Conservation (phyloP, 2,888 invertebrate genomes). For the Lepidocyrtoides sp. region DNA sequence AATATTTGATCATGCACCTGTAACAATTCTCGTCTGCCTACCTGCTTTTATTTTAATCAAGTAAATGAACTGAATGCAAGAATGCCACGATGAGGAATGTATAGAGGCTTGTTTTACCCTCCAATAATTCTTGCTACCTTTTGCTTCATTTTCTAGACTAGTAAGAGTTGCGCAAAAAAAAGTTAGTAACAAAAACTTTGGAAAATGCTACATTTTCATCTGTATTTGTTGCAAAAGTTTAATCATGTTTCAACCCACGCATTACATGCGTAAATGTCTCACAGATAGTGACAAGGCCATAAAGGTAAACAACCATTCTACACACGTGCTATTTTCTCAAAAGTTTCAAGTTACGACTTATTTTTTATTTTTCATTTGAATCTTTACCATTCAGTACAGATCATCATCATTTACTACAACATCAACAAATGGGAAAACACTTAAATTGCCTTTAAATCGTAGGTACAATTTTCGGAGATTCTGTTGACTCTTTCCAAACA, state of each 20-base stretch:
- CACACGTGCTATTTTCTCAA: background rate
- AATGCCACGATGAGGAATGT: background rate
- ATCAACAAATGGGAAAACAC: conserved; percentile 22
- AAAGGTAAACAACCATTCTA: background rate
- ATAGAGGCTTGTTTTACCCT: background rate
- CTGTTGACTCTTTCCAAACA: conserved; percentile 68
- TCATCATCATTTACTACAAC: background rate
- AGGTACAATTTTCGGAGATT: conserved; percentile 1
- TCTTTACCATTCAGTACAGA: too few species aligned
- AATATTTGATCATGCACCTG: conserved; percentile 26
- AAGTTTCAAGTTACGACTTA: background rate
- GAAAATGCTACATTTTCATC: background rate
- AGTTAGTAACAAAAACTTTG: too few species aligned
- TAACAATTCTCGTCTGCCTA: background rate
- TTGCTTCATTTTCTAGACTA: too few species aligned
- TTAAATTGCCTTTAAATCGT: conserved; percentile 73
- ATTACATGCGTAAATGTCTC: conserved; percentile 24
- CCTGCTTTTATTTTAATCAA: background rate
- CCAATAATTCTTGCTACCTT: too few species aligned
- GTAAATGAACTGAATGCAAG: background rate
- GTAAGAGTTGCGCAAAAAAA: too few species aligned
- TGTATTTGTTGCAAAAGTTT: too few species aligned
- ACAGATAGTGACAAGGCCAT: background rate
- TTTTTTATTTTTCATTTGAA: background rate
- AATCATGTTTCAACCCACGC: background rate